A percentile compares a stretch with the other conserved stretches of the same genome.
Evolutionary conservation across 2,888 invertebrate genomes (phyloP).

Genomic region (Machimus rusticus): DNA sequence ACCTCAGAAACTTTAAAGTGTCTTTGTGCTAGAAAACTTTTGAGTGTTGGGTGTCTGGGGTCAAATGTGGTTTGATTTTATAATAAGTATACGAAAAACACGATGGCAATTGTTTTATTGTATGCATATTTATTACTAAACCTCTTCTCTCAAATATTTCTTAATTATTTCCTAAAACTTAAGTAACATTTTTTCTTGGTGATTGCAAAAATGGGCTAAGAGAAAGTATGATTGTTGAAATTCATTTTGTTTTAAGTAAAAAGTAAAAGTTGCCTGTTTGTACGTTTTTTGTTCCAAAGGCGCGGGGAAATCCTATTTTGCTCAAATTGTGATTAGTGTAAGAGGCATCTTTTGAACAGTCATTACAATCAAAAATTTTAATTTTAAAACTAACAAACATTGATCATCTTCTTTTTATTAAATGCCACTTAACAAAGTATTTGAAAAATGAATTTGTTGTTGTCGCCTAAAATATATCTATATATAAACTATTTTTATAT

Average conservation of each 20-base stretch:
- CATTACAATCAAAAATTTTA: not conserved
- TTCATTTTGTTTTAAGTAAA: not conserved
- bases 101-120: not conserved
- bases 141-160: not conserved
- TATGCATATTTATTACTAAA: not conserved
- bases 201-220: not conserved
- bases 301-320: not conserved
- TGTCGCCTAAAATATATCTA: too few relatives aligned
- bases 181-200: constrained; percentile 49
- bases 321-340: not conserved
- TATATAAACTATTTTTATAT: too few relatives aligned
- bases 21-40: not conserved
- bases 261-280: not conserved
- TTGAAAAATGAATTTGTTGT: not conserved
- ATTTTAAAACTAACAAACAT: not conserved
- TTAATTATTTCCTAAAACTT: constrained; percentile 57
- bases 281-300: not conserved
- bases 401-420: not conserved
- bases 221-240: not conserved
- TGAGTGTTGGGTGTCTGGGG: not conserved
- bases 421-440: not conserved
- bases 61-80: not conserved
- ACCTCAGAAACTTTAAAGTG: not conserved
- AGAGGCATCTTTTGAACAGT: not conserved
- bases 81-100: not conserved